Evolutionary conservation across 2,113 vertebrate genomes (phyloP), one percentile per base, ranked within the genome.

Genomic region (Callopanchax toddi): DNA sequence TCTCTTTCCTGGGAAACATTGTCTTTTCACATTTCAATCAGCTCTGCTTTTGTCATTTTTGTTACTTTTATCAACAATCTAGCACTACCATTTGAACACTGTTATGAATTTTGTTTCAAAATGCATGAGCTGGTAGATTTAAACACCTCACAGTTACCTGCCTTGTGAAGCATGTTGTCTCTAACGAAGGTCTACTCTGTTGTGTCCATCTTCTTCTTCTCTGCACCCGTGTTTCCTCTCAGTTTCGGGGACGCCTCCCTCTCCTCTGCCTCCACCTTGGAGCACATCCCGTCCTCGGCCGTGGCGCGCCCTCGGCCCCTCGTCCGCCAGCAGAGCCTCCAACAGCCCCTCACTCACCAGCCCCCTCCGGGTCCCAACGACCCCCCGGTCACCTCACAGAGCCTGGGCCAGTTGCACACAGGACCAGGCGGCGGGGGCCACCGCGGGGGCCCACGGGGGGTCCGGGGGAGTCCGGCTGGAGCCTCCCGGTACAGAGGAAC

Each of bases 171-270:
- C 87, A 88, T 22, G 81, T 25, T 29, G 22, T 56, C 15, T 72
- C 69, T 74, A 60, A 87, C 81, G 86, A 21, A 65, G 55, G 13
- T 74, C 51, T 71, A 29, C 55, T 74, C 48, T 82, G 55, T 82
- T 76, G 54, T 60, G 65, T 68, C 66, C 49, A 65, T 67, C 44
- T 82, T 26, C 83, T 59, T 71, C 48, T 40, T 55, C 18, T 18
- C 17, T 70, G 42, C 65, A 66, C 49, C 58, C 37, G 21, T 81
- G 63, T 70, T 61, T 86, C 72, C 58, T 63, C 72, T 82, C 86
- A 99, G 96, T 95, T 97, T 97, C 78, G 96, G 97, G 91, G 96
- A 98, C 77, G 90, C 97, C 78, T 96, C 97, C 87, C 91, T 99
- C 81, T 96, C 96, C 76, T 94, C 95, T 79, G 94, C 97, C 74